Percentiles rank a stretch among this genome's conserved stretches.
Conservation (phyloP, 2,888 invertebrate genomes). For the Tipula helvola region DNA sequence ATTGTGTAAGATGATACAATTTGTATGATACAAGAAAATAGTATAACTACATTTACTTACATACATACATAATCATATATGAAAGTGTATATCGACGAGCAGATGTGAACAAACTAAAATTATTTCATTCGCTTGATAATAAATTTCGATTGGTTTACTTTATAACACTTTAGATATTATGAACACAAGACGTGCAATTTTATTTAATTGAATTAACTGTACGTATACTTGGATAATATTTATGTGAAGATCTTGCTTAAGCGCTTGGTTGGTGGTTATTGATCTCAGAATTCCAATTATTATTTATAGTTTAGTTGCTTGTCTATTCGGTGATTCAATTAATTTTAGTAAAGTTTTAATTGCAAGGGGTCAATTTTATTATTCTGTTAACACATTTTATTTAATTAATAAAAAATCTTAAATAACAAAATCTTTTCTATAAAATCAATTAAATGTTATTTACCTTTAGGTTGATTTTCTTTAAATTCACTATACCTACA, state of each 20-base stretch:
- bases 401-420: no score
- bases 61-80: not conserved
- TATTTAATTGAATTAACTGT: not conserved
- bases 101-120: not conserved
- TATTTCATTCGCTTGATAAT: not conserved
- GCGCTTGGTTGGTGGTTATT: not conserved
- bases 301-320: no score
- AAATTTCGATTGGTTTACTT: not conserved
- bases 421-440: no score
- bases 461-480: no score
- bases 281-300: no score
- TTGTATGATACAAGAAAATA: not conserved
- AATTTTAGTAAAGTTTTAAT: no score
- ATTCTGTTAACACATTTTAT: no score
- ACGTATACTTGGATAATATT: not conserved
- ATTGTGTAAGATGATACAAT: not conserved
- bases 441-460: no score
- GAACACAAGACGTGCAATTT: not conserved
- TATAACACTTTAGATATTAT: not conserved
- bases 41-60: not conserved
- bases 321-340: no score
- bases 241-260: not conserved
- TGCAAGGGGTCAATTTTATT: no score
- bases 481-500: not conserved
- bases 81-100: not conserved